Conservation (phyloP, 2,888 invertebrate species). For the Oasisia sp. region DNA sequence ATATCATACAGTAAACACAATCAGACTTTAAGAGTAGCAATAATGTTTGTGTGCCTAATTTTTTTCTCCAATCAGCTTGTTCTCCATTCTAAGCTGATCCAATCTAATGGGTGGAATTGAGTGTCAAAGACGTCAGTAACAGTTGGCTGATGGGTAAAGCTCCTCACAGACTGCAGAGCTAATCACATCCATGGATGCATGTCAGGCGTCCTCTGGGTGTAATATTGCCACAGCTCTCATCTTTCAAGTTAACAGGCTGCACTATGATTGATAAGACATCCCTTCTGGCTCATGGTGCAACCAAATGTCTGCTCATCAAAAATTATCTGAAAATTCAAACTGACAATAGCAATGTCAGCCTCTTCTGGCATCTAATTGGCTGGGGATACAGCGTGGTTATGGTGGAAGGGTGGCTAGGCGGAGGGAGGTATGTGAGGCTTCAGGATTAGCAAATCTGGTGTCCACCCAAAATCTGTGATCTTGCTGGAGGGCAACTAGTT, state of each 20-base stretch:
- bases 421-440: not conserved
- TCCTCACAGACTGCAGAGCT: not conserved
- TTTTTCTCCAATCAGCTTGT: not conserved
- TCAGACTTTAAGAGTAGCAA: not conserved
- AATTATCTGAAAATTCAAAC: not conserved
- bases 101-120: not conserved
- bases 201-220: not conserved
- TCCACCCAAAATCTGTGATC: not conserved
- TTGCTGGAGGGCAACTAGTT: not conserved
- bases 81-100: conserved; percentile 12
- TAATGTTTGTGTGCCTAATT: not conserved
- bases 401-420: not conserved
- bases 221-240: conserved; percentile 8
- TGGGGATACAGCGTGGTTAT: not conserved
- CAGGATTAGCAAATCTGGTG: not conserved
- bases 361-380: not conserved
- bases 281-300: not conserved
- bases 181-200: not conserved
- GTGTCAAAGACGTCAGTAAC: not conserved
- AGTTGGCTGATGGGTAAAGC: not conserved
- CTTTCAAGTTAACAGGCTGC: not conserved
- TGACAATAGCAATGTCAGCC: not conserved
- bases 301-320: not conserved
- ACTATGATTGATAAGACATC: not conserved
- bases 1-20: not conserved